These are phyloP conservation scores for Galerucella pusilla DNA, from an alignment of 2,888 invertebrate species.

Conservation along the genomic window DNA sequence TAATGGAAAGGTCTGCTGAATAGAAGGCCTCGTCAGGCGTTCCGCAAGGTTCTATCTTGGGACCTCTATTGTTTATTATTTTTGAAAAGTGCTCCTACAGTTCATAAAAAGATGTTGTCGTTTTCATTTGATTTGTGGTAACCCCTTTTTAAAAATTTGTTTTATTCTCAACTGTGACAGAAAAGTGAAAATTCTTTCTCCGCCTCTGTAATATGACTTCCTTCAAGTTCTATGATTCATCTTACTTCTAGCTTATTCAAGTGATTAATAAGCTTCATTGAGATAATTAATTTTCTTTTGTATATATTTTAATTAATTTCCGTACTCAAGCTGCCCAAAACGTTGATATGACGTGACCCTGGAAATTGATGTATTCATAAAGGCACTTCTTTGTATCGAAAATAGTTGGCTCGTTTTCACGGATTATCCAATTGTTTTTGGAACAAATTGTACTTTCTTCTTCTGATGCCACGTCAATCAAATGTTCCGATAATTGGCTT, in stretches of 20 bases:
- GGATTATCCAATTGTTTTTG: conserved; percentile 27
- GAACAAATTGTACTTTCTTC: conserved; percentile 28
- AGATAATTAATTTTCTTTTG: conserved; percentile 51
- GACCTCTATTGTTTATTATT: too few species aligned
- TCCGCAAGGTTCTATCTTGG: too few species aligned
- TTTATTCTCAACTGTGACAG: too few species aligned
- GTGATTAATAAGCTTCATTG: conserved; percentile 49
- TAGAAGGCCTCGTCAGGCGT: too few species aligned
- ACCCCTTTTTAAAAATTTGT: too few species aligned
- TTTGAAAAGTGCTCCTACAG: too few species aligned
- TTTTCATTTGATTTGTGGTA: too few species aligned
- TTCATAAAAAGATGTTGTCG: too few species aligned
- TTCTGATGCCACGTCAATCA: conserved; percentile 27
- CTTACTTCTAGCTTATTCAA: conserved; percentile 38
- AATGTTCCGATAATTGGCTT: conserved; percentile 21
- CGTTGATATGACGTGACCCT: conserved; percentile 44
- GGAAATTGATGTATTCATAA: conserved; percentile 21
- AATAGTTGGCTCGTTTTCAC: conserved; percentile 15
- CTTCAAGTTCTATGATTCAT: conserved; percentile 34
- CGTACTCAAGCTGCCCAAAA: conserved; percentile 46
- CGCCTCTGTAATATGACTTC: conserved; percentile 24
- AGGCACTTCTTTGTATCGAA: conserved; percentile 10
- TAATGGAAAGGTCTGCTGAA: too few species aligned
- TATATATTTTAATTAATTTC: conserved; percentile 49
- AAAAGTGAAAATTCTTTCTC: neutral